Conservation (phyloP, 2,888 invertebrate species). For the Sphecodes monilicornis region DNA sequence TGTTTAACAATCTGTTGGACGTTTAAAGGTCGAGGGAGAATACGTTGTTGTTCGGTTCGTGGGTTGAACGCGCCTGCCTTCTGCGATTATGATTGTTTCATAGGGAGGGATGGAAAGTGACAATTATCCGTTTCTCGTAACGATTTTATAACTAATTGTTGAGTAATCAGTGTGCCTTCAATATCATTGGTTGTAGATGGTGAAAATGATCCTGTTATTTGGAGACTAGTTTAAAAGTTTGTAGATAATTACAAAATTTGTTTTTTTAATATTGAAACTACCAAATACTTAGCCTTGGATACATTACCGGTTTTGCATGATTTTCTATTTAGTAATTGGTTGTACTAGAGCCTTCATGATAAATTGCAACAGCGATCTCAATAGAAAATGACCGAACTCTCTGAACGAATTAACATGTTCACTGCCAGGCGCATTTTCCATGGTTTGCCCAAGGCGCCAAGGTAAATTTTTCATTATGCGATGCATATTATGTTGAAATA, state of each 20-base stretch:
- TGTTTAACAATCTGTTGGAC: slow-evolving; percentile 11
- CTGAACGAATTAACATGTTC: no score
- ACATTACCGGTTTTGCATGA: not conserved
- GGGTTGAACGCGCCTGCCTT: slow-evolving; percentile 6
- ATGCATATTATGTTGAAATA: no score
- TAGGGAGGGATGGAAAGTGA: not conserved
- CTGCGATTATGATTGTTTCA: not conserved
- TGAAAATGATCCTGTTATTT: not conserved
- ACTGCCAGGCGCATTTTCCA: no score
- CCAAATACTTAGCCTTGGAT: not conserved
- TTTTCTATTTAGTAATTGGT: no score
- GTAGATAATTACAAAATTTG: not conserved
- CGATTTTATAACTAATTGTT: not conserved
- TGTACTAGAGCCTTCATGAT: no score
- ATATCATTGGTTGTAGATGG: not conserved
- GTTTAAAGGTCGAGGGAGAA: slow-evolving; percentile 1
- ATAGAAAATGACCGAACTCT: no score
- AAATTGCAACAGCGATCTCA: no score
- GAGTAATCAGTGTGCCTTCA: not conserved
- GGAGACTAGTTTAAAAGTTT: not conserved
- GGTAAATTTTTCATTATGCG: no score
- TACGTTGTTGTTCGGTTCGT: slow-evolving; percentile 9
- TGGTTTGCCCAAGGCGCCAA: no score
- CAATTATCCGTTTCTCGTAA: not conserved
- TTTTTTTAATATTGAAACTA: not conserved